Base-by-base conservation (phyloP, 1,140 invertebrate genomes). In the Luehdorfia chinensis region DNA sequence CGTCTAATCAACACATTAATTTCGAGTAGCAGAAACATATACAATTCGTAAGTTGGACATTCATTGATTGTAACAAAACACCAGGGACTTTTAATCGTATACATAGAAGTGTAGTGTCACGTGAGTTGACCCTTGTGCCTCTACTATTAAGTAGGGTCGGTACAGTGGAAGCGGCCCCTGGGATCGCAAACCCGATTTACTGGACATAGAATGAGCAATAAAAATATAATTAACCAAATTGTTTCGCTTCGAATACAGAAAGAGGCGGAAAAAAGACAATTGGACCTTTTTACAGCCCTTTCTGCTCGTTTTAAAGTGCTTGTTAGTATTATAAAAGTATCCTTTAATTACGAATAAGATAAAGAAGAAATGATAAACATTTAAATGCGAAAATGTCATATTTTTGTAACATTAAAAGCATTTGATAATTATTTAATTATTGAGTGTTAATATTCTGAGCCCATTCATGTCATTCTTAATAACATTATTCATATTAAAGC, bases 171-270 rank as follows among this genome's bases (percentile, higher is more conserved):
- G 66, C 51, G 59, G 64, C 67, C 62, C 66, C 36, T 30, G 64
- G 70, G 74, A 71, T 57, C 60, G 49, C 59, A 55, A 62, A 64
- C 48, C 54, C 69, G 66, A 74, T 79, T 80, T 72, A 72, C 59
- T 66, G 54, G 57, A 72, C 66, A 71, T 70, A 64, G 64, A 77
- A 72, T 71, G 66, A 67, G 57, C 62, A 74, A 72, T 77, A 77
- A 75, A 70, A 75, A 74, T 74, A 75, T 80, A 72, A 77, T 77
- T 75, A 63, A 53, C 44, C 49, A 64, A 55, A 72, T 69, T 72
- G 64, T 70, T 68, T 63, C 34, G 37, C 50, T 50, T 50, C 49
- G 36, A 15, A 49, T 18, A 39, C 33, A 39, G 25, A 43, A 50
- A 30, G 39, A 43, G 27, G 30, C 7, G 8, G 39, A 7, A 43